Base-by-base conservation (phyloP, 2,113 vertebrate genomes). In the Hippocampus abdominalis region DNA sequence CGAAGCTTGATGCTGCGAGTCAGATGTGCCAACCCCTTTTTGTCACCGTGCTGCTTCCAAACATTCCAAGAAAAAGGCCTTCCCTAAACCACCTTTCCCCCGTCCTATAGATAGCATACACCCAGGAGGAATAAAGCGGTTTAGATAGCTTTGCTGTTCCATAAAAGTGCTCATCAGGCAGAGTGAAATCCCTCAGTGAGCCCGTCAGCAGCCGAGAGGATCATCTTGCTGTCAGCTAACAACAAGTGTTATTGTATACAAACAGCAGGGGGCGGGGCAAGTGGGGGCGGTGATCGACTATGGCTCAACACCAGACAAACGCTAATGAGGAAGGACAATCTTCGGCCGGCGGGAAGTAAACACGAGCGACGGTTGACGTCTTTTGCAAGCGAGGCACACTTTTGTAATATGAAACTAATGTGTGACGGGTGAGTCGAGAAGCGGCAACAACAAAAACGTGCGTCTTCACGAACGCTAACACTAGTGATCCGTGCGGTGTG, bases 181-280 rank as follows among this genome's bases (percentile, higher is more conserved):
- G 3, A 44, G 62, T 2, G 40, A 42, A 64, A 64, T 64, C 62
- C 62, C n/a, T 64, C 62, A 27, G 13, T 44, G 62, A 16, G 36
- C 62, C n/a, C 25, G 62, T 64, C 40, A 64, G 62, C 62, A 44
- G n/a, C 21, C 40, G n/a, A 64, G 21, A n/a, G 40, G 62, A 64
- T 64, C 40, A 25, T 25, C 40, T 25, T 23, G 62, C 11, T 23
- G 62, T 44, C 21, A 2, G 36, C 21, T 23, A 23, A 64, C 40
- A 15, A 64, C 40, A 15, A 46, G 62, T 40, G 39, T 62, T 25
- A 64, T 23, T 64, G 61, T 23, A 42, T 18, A 44, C 40, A 64
- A 64, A 64, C 39, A 46, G 10, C 23, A 16, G 20, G 20, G 56
- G 25, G 23, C 25, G 12, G 23, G n/a, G 20, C 20, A 8, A 54